Evolutionary conservation across 1,140 invertebrate species (phyloP).

Genomic region (Temnothorax curvispinosus): DNA sequence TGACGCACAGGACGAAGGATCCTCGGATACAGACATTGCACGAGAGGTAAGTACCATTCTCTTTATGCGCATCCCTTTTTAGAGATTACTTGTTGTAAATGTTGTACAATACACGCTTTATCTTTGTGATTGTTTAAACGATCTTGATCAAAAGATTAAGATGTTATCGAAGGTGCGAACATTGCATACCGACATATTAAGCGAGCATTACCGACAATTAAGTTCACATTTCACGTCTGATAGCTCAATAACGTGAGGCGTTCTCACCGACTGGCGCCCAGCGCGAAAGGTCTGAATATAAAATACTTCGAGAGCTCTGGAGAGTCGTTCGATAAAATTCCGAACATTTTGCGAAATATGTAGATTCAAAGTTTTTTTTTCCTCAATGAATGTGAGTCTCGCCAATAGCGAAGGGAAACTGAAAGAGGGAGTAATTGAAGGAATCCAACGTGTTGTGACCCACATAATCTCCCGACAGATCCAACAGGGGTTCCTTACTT

Average conservation of each 20-base stretch:
- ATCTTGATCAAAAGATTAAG: neutral
- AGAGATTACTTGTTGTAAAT: neutral
- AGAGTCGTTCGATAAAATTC: conserved; percentile 10
- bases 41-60: neutral
- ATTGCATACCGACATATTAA: neutral
- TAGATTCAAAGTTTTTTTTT: neutral
- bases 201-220: no score
- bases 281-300: neutral
- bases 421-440: conserved; percentile 4
- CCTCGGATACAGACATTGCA: neutral
- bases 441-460: conserved; percentile 15
- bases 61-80: neutral
- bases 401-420: neutral
- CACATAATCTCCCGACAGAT: conserved; percentile 40
- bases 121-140: neutral
- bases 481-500: conserved; percentile 20
- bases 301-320: neutral
- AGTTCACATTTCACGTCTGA: conserved; percentile 6
- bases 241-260: neutral
- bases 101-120: neutral
- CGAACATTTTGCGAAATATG: neutral
- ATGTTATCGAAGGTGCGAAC: neutral
- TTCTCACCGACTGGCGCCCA: neutral
- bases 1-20: neutral
- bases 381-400: neutral